These are phyloP conservation scores for Nudaria mundana DNA, from an alignment of 2,888 invertebrate species.

Conservation along the genomic window DNA sequence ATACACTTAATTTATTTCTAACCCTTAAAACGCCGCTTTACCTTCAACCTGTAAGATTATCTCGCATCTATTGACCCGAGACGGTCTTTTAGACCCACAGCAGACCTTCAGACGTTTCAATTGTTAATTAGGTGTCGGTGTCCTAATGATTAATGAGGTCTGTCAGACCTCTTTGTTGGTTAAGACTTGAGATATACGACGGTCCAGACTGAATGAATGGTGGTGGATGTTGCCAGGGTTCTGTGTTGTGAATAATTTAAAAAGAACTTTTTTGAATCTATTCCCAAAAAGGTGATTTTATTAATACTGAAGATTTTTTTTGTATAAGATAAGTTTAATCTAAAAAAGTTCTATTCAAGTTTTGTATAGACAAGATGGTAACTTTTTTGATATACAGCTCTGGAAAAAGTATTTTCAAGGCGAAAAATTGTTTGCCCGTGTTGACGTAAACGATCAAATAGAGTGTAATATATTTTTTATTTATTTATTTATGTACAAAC, in stretches of 20 bases:
- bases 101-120: conserved; percentile 35
- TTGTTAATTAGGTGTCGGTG: conserved; percentile 46
- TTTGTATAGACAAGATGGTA: too few relatives aligned
- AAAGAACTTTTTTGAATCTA: neutral
- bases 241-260: conserved; percentile 21
- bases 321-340: too few relatives aligned
- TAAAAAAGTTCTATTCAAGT: too few relatives aligned
- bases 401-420: too few relatives aligned
- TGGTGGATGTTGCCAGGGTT: conserved; percentile 24
- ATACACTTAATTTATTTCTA: conserved; percentile 1
- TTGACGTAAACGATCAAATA: too few relatives aligned
- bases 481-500: too few relatives aligned
- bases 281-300: too few relatives aligned
- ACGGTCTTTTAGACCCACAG: conserved; percentile 24
- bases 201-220: conserved; percentile 36
- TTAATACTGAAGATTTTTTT: too few relatives aligned
- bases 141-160: conserved; percentile 42
- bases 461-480: too few relatives aligned
- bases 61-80: conserved; percentile 33
- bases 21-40: neutral
- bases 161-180: conserved; percentile 39
- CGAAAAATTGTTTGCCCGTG: too few relatives aligned
- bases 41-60: conserved; percentile 22
- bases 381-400: too few relatives aligned
- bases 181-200: conserved; percentile 38